Evolutionary conservation across 1,140 invertebrate species (phyloP), one percentile per base, ranked within the genome.

Genomic region (Cydia fagiglandana): DNA sequence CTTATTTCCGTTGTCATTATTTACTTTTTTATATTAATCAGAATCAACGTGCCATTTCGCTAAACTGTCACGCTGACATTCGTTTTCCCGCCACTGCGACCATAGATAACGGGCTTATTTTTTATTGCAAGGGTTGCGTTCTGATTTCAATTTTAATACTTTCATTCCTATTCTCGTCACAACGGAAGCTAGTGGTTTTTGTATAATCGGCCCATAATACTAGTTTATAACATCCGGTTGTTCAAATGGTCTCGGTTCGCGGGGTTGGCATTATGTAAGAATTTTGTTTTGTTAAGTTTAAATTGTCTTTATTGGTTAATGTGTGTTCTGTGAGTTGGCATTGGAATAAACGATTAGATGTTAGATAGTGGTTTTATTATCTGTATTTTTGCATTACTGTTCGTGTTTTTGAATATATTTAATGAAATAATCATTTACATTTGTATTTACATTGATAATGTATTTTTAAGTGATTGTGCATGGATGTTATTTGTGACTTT

Each of bases 31-130:
- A 7, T 5, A 50, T 50, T 50, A 56, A 56, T 56, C n/a, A 7
- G 53, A n/a, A 56, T 56, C 34, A 34, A 68, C 20, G 20, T 76
- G 79, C 79, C 76, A 77, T 76, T 75, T 78, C 76, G 47, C 64
- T 34, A 15, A 80, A 80, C 74, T 73, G 75, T 80, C 75, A 78
- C 79, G 73, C 17, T 80, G 77, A 80, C 79, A 77, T 75, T 73
- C 61, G 53, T 56, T 76, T 80, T 78, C 77, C 77, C 79, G 77
- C 75, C 76, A 61, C 78, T 75, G 79, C 77, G 41, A 61, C 64
- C 79, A 80, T 50, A 80, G 79, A 80, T 80, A 80, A 80, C 77
- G 77, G 77, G 77, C 77, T 80, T 80, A 80, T 56, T 78, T 78
- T 80, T 70, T 47, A 73, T 34, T 75, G 76, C 75, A 74, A 53